Percentiles rank a stretch among this genome's conserved stretches.
phyloP scores from a whole-genome alignment of 1,140 invertebrate species.

The Trachymyrmex septentrionalis region DNA sequence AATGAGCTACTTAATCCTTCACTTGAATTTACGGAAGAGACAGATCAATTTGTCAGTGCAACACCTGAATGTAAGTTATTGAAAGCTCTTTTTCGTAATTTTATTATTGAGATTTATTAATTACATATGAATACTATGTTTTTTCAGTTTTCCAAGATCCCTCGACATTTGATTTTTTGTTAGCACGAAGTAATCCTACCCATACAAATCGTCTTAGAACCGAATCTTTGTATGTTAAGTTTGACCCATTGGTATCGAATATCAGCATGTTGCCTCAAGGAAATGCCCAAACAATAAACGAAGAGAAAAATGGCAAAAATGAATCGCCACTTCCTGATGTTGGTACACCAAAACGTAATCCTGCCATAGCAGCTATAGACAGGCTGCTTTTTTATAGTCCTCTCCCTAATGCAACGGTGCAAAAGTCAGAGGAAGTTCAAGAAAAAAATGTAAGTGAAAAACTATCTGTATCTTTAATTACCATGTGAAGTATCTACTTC shows the following conservation, averaged over 20 bases:
- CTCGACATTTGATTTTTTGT: constrained; percentile 81
- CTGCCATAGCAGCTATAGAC: constrained; percentile 85
- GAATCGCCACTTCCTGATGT: constrained; percentile 68
- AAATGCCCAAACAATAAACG: constrained; percentile 73
- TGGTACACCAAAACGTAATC: constrained; percentile 80
- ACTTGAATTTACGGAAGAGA: constrained; percentile 73
- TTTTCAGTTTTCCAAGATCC: constrained; percentile 84
- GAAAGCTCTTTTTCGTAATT: background rate
- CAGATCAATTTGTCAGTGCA: constrained; percentile 75
- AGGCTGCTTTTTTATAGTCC: constrained; percentile 84
- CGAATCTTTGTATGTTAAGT: constrained; percentile 88
- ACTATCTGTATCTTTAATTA: background rate
- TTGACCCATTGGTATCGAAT: constrained; percentile 87
- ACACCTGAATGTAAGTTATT: constrained; percentile 77
- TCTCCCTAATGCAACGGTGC: constrained; percentile 66
- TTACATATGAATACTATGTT: constrained; percentile 41
- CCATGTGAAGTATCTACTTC: background rate
- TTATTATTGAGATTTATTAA: constrained; percentile 15
- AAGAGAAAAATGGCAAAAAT: constrained; percentile 79
- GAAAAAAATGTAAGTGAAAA: constrained; percentile 77
- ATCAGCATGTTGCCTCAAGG: constrained; percentile 84
- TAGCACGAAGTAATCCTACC: constrained; percentile 71
- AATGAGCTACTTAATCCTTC: constrained; percentile 78
- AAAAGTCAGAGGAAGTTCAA: constrained; percentile 74
- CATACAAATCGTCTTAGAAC: constrained; percentile 83